phyloP scores from a whole-genome alignment of 1,140 invertebrate genomes.

The Ceratina australensis region DNA sequence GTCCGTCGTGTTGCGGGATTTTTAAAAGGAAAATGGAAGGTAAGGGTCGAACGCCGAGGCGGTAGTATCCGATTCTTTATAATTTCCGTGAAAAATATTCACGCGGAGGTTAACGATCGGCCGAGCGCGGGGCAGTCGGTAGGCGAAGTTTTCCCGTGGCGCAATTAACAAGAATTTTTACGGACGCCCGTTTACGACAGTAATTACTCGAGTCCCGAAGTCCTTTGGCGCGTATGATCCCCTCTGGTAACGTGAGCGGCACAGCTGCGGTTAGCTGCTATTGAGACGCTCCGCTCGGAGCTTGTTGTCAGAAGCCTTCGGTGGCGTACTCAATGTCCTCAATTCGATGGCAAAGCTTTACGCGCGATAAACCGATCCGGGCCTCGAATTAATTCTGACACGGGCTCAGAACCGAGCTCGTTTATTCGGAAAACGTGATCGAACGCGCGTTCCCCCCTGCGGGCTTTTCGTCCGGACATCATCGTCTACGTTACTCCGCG shows the following conservation, averaged over 20 bases:
- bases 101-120: neutral
- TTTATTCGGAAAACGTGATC: slow-evolving; percentile 25
- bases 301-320: slow-evolving; percentile 25
- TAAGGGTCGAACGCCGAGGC: neutral
- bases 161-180: slow-evolving; percentile 40
- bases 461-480: neutral
- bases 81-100: slow-evolving; percentile 10
- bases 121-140: neutral
- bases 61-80: neutral
- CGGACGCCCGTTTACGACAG: slow-evolving; percentile 20
- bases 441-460: neutral
- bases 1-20: too few relatives aligned
- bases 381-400: slow-evolving; percentile 53
- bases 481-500: too few relatives aligned
- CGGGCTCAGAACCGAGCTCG: slow-evolving; percentile 4
- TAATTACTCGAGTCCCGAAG: slow-evolving; percentile 33
- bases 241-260: neutral
- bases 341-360: slow-evolving; percentile 53
- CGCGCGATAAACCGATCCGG: slow-evolving; percentile 27
- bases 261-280: slow-evolving; percentile 29
- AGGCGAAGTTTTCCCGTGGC: slow-evolving; percentile 6
- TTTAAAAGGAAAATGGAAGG: neutral
- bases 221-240: slow-evolving; percentile 24
- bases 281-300: slow-evolving; percentile 14
- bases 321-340: slow-evolving; percentile 12